Conservation (phyloP, 2,113 vertebrate species). For the Neodontobutis hainanensis region DNA sequence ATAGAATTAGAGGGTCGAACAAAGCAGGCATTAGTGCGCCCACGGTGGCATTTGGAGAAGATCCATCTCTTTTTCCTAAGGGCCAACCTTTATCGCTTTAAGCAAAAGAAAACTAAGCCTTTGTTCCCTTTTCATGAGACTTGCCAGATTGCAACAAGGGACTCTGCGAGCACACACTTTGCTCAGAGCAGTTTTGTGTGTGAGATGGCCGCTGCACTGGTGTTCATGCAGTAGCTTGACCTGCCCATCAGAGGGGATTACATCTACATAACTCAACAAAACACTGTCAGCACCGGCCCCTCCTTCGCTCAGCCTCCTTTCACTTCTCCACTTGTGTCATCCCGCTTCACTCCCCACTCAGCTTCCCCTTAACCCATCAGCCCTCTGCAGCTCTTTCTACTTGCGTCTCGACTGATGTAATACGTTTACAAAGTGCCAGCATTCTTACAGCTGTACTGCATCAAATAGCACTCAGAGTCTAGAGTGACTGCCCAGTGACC, state of each 20-base stretch:
- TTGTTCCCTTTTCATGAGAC: slow-evolving; percentile 49
- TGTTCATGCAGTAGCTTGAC: slow-evolving; percentile 40
- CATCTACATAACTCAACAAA: slow-evolving; percentile 54
- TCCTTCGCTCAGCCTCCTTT: slow-evolving; percentile 30
- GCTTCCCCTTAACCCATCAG: slow-evolving; percentile 21
- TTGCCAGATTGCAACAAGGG: slow-evolving; percentile 37
- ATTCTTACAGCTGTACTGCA: slow-evolving; percentile 42
- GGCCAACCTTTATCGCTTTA: slow-evolving; percentile 37
- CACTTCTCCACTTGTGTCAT: slow-evolving; percentile 15
- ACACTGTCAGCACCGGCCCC: slow-evolving; percentile 51
- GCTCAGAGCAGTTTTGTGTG: not conserved
- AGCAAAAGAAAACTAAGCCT: slow-evolving; percentile 55
- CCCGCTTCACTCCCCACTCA: slow-evolving; percentile 15
- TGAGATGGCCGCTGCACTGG: slow-evolving; percentile 19
- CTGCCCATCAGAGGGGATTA: slow-evolving; percentile 62
- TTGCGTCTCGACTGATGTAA: slow-evolving; percentile 45
- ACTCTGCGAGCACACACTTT: too few relatives aligned
- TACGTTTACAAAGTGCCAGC: slow-evolving; percentile 24
- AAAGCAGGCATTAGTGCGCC: slow-evolving; percentile 70
- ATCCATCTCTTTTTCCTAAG: slow-evolving; percentile 65
- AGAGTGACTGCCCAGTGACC: slow-evolving; percentile 19
- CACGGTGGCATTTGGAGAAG: slow-evolving; percentile 65
- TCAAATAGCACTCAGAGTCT: slow-evolving; percentile 37
- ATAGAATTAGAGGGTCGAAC: slow-evolving; percentile 69
- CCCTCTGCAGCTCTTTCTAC: slow-evolving; percentile 12